Evolutionary conservation across 2,888 invertebrate species (phyloP), one percentile per base, ranked within the genome.

Genomic region (Abscondita cerata): DNA sequence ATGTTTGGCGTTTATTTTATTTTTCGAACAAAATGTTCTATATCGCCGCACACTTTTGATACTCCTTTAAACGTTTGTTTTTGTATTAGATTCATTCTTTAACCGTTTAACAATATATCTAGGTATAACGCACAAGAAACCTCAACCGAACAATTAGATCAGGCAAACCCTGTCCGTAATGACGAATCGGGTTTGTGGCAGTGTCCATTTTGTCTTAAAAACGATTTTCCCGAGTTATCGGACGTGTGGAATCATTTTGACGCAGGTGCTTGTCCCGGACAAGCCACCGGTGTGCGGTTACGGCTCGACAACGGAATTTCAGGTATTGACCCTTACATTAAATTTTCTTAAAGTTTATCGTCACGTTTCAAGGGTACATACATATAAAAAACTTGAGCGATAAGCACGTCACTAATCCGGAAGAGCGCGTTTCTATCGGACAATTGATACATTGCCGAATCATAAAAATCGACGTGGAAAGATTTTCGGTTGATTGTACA

Each of bases 211-310:
- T 98, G 98, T 82, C 85, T 93, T 70, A 95, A 96, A 78, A 95
- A 95, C 76, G 96, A 97, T 80, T 97, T 98, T 74, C 93, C 95
- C 0, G 98, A 98, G 77, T 82, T 98, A 25, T 95, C 95, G 15
- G 97, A 97, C 83, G 97, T 98, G 48, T 98, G 98, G 98, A 96
- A 95, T 81, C 98, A 98, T 80, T 98, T 98, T 83, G 98, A 98
- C 81, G 93, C 95, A 0, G 95, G 93, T 20, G 89, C 91, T 1
- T 99, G 99, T 81, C 97, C 95, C 0, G 99, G 99, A 0, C 93
- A 95, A 78, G 95, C 98, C 0, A 92, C 93, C 0, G 99, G 99
- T 0, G 91, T 99, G 0, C 87, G 93, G 62, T 83, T 95, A 38
- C 85, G 93, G 0, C 82, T 99, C 1, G 98, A 99, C 80, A 99